Evolutionary conservation across 2,888 invertebrate genomes (phyloP), one percentile per base, ranked within the genome.

Genomic region (Lasioglossum lativentre): DNA sequence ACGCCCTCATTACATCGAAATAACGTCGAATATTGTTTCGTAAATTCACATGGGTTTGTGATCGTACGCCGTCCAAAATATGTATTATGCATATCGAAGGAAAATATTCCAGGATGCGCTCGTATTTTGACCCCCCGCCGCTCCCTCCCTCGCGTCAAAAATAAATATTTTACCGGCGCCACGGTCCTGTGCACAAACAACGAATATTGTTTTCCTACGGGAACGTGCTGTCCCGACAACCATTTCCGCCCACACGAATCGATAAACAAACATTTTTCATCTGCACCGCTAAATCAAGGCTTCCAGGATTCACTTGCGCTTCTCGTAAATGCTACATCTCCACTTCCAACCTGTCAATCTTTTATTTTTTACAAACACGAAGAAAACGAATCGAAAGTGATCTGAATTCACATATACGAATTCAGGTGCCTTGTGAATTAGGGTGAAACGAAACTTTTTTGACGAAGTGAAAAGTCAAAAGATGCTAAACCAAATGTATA

Each of bases 261-360:
- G 84, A 85, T 85, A 85, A 85, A 85, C 85, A 85, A 75, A 38
- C 45, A 72, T 78, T 75, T 85, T 85, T 84, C 78, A 75, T 63
- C 74, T 63, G 63, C 78, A 14, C 45, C 71, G 75, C 34, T 45
- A 77, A 82, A 83, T 76, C 82, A 75, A 56, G 73, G 56, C 30
- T 59, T 16, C n/a, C 34, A 47, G 71, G 71, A 75, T 47, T n/a
- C 40, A 47, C 42, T 34, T n/a, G 34, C 2, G 23, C 59, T 14
- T 14, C 40, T 12, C 30, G 38, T 14, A 2, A 14, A 14, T 19
- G 71, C 71, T 27, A 0, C 4, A n/a, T 42, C n/a, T 42, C 40
- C 70, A 70, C 40, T 70, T 23, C 23, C 19, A 16, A 1, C 12
- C 10, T 40, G 56, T 56, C n/a, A n/a, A 4, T 12, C 56, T 56